phyloP scores from a whole-genome alignment of 2,797 vertebrate genomes.

The Gymnocypris eckloni region DNA sequence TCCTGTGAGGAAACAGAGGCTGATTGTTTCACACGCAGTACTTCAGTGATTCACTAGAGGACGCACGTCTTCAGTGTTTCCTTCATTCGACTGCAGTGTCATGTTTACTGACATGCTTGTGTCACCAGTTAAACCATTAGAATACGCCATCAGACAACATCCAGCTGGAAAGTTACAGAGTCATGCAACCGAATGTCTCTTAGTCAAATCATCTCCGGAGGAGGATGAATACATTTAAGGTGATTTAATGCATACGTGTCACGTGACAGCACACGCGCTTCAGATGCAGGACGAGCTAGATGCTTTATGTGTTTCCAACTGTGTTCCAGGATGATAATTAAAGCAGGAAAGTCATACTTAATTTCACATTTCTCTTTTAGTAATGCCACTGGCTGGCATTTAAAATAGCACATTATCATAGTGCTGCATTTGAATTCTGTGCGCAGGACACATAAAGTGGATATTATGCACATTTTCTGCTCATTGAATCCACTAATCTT shows the following conservation, averaged over 20 bases:
- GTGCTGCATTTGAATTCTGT: not conserved
- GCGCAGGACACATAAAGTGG: no score
- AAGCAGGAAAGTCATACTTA: slow-evolving; percentile 23
- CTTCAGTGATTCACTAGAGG: slow-evolving; percentile 12
- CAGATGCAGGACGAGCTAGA: not conserved
- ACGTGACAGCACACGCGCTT: not conserved
- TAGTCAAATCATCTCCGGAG: not conserved
- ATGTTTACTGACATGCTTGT: slow-evolving; percentile 20
- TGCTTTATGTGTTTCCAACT: not conserved
- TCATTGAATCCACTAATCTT: not conserved
- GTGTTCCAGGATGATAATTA: slow-evolving; percentile 10
- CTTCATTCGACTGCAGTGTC: slow-evolving; percentile 31
- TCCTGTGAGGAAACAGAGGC: not conserved
- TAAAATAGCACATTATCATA: slow-evolving; percentile 18
- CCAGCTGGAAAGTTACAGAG: not conserved
- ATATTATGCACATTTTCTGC: slow-evolving; percentile 2
- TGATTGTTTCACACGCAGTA: not conserved
- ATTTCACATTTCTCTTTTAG: slow-evolving; percentile 29
- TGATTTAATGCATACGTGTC: slow-evolving; percentile 8
- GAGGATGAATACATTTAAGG: slow-evolving; percentile 13
- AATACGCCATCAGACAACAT: not conserved
- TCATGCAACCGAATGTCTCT: not conserved
- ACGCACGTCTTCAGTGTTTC: not conserved
- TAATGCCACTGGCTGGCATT: slow-evolving; percentile 9
- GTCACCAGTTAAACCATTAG: not conserved